Base-by-base conservation (phyloP, 1,140 invertebrate species). In the Drosophila bipectinata region DNA sequence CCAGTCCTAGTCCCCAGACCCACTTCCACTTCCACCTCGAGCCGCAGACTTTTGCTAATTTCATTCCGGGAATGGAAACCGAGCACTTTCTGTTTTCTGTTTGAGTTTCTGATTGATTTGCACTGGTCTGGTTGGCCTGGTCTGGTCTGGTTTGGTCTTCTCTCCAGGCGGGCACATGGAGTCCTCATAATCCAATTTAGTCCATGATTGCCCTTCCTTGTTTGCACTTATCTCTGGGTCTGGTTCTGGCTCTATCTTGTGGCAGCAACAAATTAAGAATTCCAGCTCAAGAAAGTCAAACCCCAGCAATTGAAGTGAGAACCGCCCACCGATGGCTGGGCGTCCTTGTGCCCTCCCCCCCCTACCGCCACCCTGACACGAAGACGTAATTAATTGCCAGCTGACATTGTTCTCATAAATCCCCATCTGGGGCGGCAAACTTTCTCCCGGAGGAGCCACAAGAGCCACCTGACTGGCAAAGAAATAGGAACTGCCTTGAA, bases 31-130 rank as follows among this genome's bases (percentile, higher is more conserved):
- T 14, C 39, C 39, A 41, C 12, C 14, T 41, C 39, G 8, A 41
- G 39, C 39, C 39, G 41, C 41, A 18, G 44, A 47, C 44, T 47
- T 47, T 47, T 69, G 54, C 39, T 62, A 73, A 82, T 77, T 77
- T 72, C 54, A 58, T 39, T 66, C 48, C 28, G 30, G 30, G 15
- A 58, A 52, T 34, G 64, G 44, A 44, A n/a, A 64, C 37, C 28
- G n/a, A 15, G 45, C 15, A 15, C 15, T 8, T 62, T 78, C 59
- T 83, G 56, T 79, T 83, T 83, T 78, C 59, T 83, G 56, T 83
- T 83, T 83, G 79, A 80, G 59, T 85, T 80, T 83, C 49, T 66
- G 81, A 85, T 84, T 85, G 80, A 84, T 79, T 84, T 41, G 72
- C 14, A 30, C 39, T 45, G 66, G 30, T 58, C 63, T 62, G 69